Evolutionary conservation across 2,113 vertebrate species (phyloP).

Genomic region (Bubo blakistoni): DNA sequence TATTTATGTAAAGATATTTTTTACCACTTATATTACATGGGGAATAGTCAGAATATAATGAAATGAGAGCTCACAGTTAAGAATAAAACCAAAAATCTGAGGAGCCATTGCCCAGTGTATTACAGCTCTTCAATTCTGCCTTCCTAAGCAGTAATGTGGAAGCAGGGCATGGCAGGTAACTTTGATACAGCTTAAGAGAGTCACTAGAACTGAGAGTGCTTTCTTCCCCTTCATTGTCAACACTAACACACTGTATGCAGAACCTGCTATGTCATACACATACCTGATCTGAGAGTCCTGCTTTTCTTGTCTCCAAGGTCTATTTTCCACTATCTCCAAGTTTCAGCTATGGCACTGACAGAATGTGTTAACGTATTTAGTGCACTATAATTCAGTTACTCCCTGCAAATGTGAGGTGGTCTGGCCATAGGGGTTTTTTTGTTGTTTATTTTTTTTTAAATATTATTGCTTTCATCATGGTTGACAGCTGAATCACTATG

Average conservation of each 20-base stretch:
- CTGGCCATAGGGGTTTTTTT: neutral
- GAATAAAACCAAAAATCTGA: neutral
- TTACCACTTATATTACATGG: rapidly evolving
- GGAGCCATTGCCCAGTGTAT: neutral
- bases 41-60: neutral
- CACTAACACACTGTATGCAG: too few relatives aligned
- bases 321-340: neutral
- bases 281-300: neutral
- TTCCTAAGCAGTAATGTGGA: neutral
- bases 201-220: neutral
- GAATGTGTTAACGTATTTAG: neutral
- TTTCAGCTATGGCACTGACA: neutral
- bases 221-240: neutral
- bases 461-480: neutral
- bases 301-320: neutral
- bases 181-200: neutral
- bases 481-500: neutral
- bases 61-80: neutral
- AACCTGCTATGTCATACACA: neutral
- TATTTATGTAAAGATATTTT: neutral
- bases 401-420: neutral
- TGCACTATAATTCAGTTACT: neutral
- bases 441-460: neutral
- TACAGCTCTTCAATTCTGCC: neutral
- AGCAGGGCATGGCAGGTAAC: neutral